phyloP scores from a whole-genome alignment of 2,797 vertebrate genomes.

The Sorex maritimensis region DNA sequence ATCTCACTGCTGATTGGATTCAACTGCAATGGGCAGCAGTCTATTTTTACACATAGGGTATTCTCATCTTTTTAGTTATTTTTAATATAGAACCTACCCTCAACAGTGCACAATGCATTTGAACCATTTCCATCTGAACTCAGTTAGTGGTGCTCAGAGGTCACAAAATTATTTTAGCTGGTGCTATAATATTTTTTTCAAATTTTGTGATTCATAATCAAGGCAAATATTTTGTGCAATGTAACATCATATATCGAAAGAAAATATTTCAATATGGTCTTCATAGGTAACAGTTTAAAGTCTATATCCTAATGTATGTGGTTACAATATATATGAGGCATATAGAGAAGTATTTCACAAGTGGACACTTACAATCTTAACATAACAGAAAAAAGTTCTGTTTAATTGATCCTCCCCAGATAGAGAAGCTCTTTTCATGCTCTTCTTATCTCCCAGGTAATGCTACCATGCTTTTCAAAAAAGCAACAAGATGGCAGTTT shows the following conservation, averaged over 20 bases:
- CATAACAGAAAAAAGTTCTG: background rate
- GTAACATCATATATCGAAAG: no score
- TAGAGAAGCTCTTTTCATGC: background rate
- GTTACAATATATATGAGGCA: slow-evolving; percentile 21
- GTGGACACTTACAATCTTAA: slow-evolving; percentile 57
- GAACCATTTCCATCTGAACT: no score
- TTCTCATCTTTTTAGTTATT: background rate
- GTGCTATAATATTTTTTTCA: slow-evolving; percentile 5
- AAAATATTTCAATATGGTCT: background rate
- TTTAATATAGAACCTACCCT: no score
- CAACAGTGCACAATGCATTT: no score
- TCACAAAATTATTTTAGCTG: no score
- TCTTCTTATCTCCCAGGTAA: background rate
- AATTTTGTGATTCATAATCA: background rate
- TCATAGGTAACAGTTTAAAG: background rate
- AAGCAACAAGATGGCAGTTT: slow-evolving; percentile 82
- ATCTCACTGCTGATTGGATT: background rate
- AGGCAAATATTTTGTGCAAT: no score
- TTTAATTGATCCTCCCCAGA: background rate
- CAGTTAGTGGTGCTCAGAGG: no score
- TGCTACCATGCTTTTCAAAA: background rate
- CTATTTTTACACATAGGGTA: background rate
- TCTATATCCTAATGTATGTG: background rate
- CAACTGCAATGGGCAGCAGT: background rate
- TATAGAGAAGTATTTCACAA: slow-evolving; percentile 55